Evolutionary conservation across 1,140 invertebrate genomes (phyloP).

Genomic region (Leptopilina clavipes): DNA sequence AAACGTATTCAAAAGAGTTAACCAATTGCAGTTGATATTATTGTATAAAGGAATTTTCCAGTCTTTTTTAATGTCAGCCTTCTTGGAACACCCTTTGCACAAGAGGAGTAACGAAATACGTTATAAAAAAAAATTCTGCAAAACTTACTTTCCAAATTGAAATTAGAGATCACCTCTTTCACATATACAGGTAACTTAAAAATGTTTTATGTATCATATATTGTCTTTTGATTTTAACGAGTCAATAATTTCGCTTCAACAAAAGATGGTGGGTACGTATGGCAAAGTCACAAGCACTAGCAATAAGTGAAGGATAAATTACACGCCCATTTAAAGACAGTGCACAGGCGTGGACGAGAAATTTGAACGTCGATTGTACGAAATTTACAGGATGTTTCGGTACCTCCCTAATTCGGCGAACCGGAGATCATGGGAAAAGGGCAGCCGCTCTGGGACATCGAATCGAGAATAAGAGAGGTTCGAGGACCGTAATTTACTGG

Average conservation of each 20-base stretch:
- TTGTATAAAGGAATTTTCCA: no score
- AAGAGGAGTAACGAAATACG: no score
- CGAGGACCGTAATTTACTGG: conserved; percentile 57
- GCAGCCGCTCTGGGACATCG: conserved; percentile 59
- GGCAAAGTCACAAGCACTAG: background rate
- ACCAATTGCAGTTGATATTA: no score
- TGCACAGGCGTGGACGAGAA: conserved; percentile 47
- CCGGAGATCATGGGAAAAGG: conserved; percentile 60
- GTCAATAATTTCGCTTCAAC: conserved; percentile 1
- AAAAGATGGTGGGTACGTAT: background rate
- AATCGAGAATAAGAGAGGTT: conserved; percentile 56
- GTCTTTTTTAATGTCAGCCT: no score
- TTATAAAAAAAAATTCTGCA: no score
- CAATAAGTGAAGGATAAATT: conserved; percentile 28
- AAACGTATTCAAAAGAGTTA: no score
- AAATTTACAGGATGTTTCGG: conserved; percentile 36
- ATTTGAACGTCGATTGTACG: conserved; percentile 49
- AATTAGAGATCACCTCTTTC: background rate
- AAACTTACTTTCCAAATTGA: background rate
- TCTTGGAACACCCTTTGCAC: no score
- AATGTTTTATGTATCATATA: conserved; percentile 7
- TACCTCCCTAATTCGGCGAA: conserved; percentile 58
- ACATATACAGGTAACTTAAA: no score
- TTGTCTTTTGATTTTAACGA: conserved; percentile 27
- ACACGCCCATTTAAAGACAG: conserved; percentile 12